Base-by-base conservation (phyloP, 2,113 vertebrate species). In the Petaurus breviceps region DNA sequence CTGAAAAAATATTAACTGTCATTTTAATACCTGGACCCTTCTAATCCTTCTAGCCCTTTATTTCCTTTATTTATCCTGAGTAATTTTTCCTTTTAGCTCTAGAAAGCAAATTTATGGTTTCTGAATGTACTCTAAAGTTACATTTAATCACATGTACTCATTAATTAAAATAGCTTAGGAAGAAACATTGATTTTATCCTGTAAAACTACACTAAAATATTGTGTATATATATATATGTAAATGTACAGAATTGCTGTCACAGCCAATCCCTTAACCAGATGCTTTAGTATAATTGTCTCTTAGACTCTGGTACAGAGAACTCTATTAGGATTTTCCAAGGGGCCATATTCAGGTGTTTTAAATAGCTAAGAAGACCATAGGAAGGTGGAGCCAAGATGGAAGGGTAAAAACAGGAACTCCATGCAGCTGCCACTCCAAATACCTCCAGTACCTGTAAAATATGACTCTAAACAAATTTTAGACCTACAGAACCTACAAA, bases 1-100 rank as follows among this genome's bases (percentile, higher is more conserved):
- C 91, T 93, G 50, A 91, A 52, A 96, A 96, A 94, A 95, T 7
- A 90, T 92, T 68, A 94, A 68, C 53, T 94, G 46, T 93, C 94
- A 94, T 92, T 89, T 95, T 92, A 68, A 68, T 68, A 57, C 3
- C 28, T 26, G 28, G 68, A 77, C 22, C 37, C 52, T 93, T 91
- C n/a, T 94, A 19, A 77, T n/a, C 37, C 52, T 93, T 91, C n/a
- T 94, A 19, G 14, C 16, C 37, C 37, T 51, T 46, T 92, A 89
- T 57, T 94, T 92, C 89, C 84, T 84, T 50, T 92, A 51, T 95
- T 93, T 95, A 93, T 93, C 90, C 84, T 91, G 22, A 84, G 19
- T 92, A 77, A 95, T 92, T 77, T 77, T 77, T 77, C n/a, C 51
- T 93, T 57, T 77, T 92, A 95, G 49, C 89, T 43, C 95, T 94